Evolutionary conservation across 1,140 invertebrate genomes (phyloP).

Genomic region (Bicyclus anynana): DNA sequence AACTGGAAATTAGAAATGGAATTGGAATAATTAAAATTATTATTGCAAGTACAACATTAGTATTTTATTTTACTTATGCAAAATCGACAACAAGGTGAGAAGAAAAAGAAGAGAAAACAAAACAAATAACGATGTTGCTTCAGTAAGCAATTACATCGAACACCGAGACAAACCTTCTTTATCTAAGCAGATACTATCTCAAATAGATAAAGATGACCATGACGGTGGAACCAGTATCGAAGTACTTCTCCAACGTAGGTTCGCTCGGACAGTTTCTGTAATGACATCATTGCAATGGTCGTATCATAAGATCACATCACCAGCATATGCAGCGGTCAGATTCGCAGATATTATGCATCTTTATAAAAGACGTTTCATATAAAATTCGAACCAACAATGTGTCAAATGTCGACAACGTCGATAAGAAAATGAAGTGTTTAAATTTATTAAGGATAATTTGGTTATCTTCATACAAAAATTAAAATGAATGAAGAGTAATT

Average conservation of each 20-base stretch:
- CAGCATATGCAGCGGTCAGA: background rate
- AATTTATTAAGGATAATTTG: constrained; percentile 21
- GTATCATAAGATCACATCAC: background rate
- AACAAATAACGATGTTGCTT: no score
- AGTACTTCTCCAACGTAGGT: background rate
- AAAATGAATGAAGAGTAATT: background rate
- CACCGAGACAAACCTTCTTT: no score
- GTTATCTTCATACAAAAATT: constrained; percentile 4
- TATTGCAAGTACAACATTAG: no score
- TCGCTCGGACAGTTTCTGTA: background rate
- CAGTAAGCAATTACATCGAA: no score
- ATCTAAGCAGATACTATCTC: no score
- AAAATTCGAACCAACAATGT: constrained; percentile 23
- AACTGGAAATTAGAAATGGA: no score
- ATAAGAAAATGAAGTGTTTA: constrained; percentile 26
- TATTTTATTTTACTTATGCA: no score
- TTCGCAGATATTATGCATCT: background rate
- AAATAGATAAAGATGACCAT: background rate
- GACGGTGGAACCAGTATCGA: background rate
- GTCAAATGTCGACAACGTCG: constrained; percentile 21
- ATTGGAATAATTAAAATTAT: no score
- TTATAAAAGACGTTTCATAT: constrained; percentile 3
- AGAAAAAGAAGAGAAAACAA: no score
- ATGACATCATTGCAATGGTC: background rate
- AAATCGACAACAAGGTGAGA: no score